These are phyloP conservation scores for Aplochiton taeniatus DNA, from an alignment of 2,797 vertebrate species.

Conservation along the genomic window DNA sequence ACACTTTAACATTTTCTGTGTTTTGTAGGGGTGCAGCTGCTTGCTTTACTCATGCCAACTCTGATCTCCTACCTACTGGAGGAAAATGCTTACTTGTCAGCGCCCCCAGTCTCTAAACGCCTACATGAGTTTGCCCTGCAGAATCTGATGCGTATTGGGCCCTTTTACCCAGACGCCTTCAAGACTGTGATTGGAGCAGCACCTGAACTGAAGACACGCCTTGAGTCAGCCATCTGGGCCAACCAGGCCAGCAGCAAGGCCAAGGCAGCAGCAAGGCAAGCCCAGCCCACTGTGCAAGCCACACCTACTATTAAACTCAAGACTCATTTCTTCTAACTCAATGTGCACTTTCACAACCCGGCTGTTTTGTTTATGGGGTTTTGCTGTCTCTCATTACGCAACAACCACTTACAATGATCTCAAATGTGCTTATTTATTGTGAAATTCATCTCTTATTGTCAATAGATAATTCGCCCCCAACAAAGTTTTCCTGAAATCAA, in stretches of 20 bases:
- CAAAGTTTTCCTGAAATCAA: slow-evolving; percentile 28
- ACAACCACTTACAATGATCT: background rate
- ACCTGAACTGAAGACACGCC: slow-evolving; percentile 91
- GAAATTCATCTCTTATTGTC: slow-evolving; percentile 25
- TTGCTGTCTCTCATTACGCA: slow-evolving; percentile 17
- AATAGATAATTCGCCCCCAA: slow-evolving; percentile 24
- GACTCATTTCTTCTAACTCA: slow-evolving; percentile 92
- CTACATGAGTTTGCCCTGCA: slow-evolving; percentile 97
- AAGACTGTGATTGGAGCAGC: slow-evolving; percentile 95
- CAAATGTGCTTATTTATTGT: slow-evolving; percentile 45
- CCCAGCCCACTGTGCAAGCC: slow-evolving; percentile 85
- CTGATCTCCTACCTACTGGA: slow-evolving; percentile 95
- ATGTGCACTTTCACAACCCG: slow-evolving; percentile 19
- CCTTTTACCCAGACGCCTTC: slow-evolving; percentile 94
- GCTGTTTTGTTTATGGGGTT: slow-evolving; percentile 12
- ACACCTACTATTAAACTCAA: slow-evolving; percentile 99
- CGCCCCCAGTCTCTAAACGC: slow-evolving; percentile 82
- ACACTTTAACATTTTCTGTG: slow-evolving; percentile 1
- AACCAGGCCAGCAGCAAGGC: slow-evolving; percentile 94
- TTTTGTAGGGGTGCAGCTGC: slow-evolving; percentile 86
- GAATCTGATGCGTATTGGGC: slow-evolving; percentile 96
- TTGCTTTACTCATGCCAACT: slow-evolving; percentile 93
- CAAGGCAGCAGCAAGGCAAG: slow-evolving; percentile 85
- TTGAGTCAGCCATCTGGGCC: slow-evolving; percentile 92
- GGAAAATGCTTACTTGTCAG: slow-evolving; percentile 87